These are phyloP conservation scores for Sitobion miscanthi DNA, from an alignment of 1,140 invertebrate genomes.

Conservation along the genomic window DNA sequence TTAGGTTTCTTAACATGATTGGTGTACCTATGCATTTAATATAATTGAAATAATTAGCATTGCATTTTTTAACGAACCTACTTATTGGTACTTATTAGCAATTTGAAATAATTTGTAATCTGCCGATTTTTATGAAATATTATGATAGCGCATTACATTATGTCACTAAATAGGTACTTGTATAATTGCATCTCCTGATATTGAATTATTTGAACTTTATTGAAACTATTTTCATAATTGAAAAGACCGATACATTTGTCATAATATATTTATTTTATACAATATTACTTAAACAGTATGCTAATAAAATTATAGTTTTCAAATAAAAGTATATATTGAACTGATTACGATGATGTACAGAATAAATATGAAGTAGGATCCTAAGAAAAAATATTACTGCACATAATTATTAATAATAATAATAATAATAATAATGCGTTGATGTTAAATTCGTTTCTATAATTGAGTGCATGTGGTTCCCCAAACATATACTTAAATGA, in stretches of 20 bases:
- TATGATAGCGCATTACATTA: neutral
- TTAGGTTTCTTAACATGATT: neutral
- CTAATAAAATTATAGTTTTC: neutral
- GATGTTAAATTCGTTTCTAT: conserved; percentile 2
- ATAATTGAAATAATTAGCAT: neutral
- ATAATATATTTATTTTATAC: neutral
- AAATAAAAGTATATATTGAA: neutral
- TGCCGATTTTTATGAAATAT: neutral
- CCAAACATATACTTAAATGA: conserved; percentile 43
- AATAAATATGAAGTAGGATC: neutral
- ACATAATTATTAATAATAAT: neutral
- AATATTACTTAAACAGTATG: neutral
- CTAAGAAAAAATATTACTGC: neutral
- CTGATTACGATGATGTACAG: neutral
- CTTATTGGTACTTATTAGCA: neutral
- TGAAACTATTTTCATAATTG: neutral
- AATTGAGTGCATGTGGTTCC: neutral
- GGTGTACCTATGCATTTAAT: neutral
- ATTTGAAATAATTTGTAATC: neutral
- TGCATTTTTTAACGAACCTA: too few species aligned
- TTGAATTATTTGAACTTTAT: neutral
- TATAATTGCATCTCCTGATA: neutral
- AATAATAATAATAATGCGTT: neutral
- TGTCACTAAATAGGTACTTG: too few species aligned
- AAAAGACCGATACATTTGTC: neutral